Evolutionary conservation across 2,888 invertebrate genomes (phyloP).

Genomic region (Rotaria socialis): DNA sequence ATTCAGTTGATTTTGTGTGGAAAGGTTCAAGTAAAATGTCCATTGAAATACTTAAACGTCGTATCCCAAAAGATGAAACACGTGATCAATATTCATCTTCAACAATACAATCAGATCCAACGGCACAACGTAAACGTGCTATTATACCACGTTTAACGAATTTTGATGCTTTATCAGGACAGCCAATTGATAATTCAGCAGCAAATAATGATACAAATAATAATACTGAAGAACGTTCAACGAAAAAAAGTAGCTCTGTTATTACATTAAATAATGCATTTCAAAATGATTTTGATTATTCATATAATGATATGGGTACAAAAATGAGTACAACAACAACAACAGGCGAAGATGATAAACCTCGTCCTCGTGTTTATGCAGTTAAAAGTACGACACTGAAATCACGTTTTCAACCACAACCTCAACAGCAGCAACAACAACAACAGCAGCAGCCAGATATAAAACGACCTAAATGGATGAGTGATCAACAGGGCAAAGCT

Average conservation of each 20-base stretch:
- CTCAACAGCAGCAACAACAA: not conserved
- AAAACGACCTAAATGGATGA: conserved; percentile 25
- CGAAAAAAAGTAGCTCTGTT: not conserved
- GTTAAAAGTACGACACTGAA: conserved; percentile 32
- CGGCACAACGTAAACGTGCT: conserved; percentile 17
- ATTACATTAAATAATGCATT: conserved; percentile 26
- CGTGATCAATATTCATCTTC: not conserved
- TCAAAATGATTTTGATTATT: conserved; percentile 27
- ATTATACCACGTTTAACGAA: conserved; percentile 15
- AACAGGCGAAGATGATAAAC: not conserved
- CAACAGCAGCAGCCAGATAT: conserved; percentile 1
- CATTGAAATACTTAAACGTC: conserved; percentile 10
- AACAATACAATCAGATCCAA: not conserved
- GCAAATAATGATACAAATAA: not conserved
- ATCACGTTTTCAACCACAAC: not conserved
- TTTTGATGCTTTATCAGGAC: conserved; percentile 13
- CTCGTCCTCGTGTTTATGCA: not conserved
- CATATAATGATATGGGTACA: not conserved
- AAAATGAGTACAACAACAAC: not conserved
- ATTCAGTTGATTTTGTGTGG: not conserved
- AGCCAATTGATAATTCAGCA: not conserved
- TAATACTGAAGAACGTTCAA: not conserved
- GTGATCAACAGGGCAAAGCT: not conserved
- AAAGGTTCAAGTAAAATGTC: conserved; percentile 36
- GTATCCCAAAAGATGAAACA: not conserved